A percentile compares a stretch with the other conserved stretches of the same genome.
phyloP scores from a whole-genome alignment of 2,113 vertebrate genomes.

The Etheostoma cragini region DNA sequence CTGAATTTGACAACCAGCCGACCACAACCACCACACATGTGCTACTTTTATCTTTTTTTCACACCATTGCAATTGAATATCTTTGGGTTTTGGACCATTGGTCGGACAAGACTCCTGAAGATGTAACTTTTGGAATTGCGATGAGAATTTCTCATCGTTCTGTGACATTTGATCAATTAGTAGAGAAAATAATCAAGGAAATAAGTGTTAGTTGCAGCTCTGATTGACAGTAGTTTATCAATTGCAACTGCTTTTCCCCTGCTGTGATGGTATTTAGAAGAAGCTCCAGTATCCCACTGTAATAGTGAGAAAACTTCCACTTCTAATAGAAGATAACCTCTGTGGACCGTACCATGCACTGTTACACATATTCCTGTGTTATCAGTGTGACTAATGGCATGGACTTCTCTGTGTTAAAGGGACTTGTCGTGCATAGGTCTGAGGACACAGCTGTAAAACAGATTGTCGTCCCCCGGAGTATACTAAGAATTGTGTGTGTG shows the following conservation, averaged over 20 bases:
- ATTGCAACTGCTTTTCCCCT: background rate
- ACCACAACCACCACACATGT: too few species aligned
- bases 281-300: background rate
- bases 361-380: slow-evolving; percentile 52
- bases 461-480: slow-evolving; percentile 26
- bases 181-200: background rate
- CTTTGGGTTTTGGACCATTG: background rate
- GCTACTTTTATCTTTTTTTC: background rate
- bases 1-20: too few species aligned
- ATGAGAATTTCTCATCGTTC: background rate
- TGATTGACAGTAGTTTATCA: background rate
- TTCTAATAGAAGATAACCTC: slow-evolving; percentile 27
- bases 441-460: slow-evolving; percentile 33
- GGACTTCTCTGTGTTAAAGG: slow-evolving; percentile 34
- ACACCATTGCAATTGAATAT: background rate
- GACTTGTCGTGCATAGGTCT: slow-evolving; percentile 10
- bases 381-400: slow-evolving; percentile 37
- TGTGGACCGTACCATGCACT: slow-evolving; percentile 22
- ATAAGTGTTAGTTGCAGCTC: background rate
- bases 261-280: background rate
- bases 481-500: slow-evolving; percentile 10
- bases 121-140: background rate
- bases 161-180: background rate
- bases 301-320: background rate
- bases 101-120: background rate